Evolutionary conservation across 1,140 invertebrate species (phyloP).

Genomic region (Drosophila bifasciata): DNA sequence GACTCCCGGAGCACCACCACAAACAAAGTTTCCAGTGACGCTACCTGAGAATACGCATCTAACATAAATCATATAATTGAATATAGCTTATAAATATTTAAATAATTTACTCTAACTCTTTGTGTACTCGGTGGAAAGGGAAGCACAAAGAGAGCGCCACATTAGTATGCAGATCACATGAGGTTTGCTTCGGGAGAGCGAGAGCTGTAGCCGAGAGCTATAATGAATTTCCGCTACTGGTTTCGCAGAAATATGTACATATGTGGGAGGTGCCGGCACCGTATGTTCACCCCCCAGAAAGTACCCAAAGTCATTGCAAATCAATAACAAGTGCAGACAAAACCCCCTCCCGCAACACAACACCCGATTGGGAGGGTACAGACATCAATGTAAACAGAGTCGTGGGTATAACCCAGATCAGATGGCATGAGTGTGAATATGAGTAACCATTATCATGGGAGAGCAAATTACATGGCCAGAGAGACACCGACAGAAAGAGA

Average conservation of each 20-base stretch:
- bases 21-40: conserved; percentile 40
- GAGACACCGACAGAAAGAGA: conserved; percentile 1
- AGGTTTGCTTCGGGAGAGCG: not conserved
- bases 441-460: conserved; percentile 4
- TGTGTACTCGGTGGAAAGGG: conserved; percentile 16
- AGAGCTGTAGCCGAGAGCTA: conserved; percentile 17
- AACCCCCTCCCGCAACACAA: not conserved
- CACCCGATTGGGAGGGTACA: no score
- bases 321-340: conserved; percentile 46
- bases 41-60: conserved; percentile 15
- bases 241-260: conserved; percentile 32
- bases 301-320: conserved; percentile 20
- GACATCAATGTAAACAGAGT: conserved; percentile 47
- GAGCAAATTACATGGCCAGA: conserved; percentile 16
- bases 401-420: conserved; percentile 44
- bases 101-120: conserved; percentile 29
- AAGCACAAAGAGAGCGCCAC: conserved; percentile 5
- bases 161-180: conserved; percentile 24
- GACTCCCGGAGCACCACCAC: no score
- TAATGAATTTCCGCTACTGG: conserved; percentile 36
- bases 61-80: conserved; percentile 31
- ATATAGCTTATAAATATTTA: conserved; percentile 28
- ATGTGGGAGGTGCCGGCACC: not conserved
- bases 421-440: no score
- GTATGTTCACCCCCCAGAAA: conserved; percentile 10